Base-by-base conservation (phyloP, 2,888 invertebrate species). In the Apamea anceps region DNA sequence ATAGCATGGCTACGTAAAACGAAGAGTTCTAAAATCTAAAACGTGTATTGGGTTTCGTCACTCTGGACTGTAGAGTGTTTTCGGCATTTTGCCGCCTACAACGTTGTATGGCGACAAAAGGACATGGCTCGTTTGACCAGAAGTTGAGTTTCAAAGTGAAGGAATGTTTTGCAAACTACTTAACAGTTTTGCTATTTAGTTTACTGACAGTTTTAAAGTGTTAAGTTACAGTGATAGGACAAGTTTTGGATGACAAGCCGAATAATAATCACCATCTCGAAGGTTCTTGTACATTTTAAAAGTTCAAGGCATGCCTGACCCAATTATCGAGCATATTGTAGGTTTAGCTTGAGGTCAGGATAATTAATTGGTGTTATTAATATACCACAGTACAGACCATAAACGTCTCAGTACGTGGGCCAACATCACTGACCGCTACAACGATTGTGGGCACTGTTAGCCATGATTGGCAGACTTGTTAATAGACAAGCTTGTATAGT, bases 371-470 rank as follows among this genome's bases (percentile, higher is more conserved):
- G 21, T 32, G 45, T 63, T 73, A 85, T 75, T 74, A 76, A 54
- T 79, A 60, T 60, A 75, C 83, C 76, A 86, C 71, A 79, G 13
- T 51, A 76, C 67, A 79, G 57, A 75, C 63, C 77, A 80, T 83
- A 72, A 86, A 72, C 51, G 76, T 85, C 78, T 82, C 45, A 45
- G 37, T 75, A 75, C 57, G 42, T 68, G 80, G 8, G 84, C 85
- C 86, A 83, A 83, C 28, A 72, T 77, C 86, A 77, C 86, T 75
- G 51, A 86, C 85, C 86, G 62, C 84, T 77, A 80, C 86, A 83
- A 42, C 62, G 13, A 57, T 83, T 82, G 83, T 74, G 79, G 75
- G 37, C 42, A 28, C 62, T 77, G 48, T 67, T 63, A 51, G 32
- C 32, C n/a, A 54, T 85, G 60, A 66, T 72, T 75, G 37, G 70